A percentile compares a stretch with the other conserved stretches of the same genome.
Evolutionary conservation across 2,888 invertebrate species (phyloP).

Genomic region (Drosophila anceps): DNA sequence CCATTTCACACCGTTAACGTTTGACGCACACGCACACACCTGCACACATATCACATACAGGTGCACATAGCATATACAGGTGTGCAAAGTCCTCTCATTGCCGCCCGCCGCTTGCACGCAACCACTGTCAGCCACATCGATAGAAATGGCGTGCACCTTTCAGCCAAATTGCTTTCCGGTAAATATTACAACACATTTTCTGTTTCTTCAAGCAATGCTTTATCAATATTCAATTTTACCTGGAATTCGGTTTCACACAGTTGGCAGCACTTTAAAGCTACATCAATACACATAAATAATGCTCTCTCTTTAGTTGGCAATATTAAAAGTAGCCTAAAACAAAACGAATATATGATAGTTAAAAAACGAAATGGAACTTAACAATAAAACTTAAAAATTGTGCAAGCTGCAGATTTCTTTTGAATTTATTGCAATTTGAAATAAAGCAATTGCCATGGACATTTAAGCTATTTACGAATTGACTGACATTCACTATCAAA

Average conservation of each 20-base stretch:
- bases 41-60: constrained; percentile 14
- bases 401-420: not conserved
- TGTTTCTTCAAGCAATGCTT: constrained; percentile 16
- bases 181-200: constrained; percentile 38
- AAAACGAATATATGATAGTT: not conserved
- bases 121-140: constrained; percentile 65
- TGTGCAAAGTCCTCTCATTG: too few species aligned
- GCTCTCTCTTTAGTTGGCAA: not conserved
- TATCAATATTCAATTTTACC: constrained; percentile 60
- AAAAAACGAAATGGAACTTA: not conserved
- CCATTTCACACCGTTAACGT: constrained; percentile 78
- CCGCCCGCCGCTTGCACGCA: constrained; percentile 19
- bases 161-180: constrained; percentile 72
- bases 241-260: not conserved
- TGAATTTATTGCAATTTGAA: not conserved
- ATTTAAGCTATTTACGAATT: too few species aligned
- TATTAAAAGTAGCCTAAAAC: not conserved
- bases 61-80: not conserved
- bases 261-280: not conserved
- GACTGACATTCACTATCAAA: not conserved
- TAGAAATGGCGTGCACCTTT: constrained; percentile 67
- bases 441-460: not conserved
- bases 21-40: constrained; percentile 54
- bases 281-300: not conserved
- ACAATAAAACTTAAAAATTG: not conserved